phyloP scores from a whole-genome alignment of 2,888 invertebrate species.

The Habrosyne pyritoides region DNA sequence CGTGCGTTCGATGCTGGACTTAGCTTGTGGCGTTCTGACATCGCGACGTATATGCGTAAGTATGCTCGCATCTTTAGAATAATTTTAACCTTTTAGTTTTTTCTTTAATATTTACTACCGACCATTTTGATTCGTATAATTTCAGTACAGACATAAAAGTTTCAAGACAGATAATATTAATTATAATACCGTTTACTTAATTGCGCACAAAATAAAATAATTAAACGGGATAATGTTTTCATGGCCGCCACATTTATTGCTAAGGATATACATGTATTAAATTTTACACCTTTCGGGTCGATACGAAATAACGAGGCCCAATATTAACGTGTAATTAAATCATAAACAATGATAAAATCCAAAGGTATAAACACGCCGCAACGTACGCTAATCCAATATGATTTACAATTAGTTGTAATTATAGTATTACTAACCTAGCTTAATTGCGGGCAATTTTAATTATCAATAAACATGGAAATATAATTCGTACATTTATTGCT shows the following conservation, averaged over 20 bases:
- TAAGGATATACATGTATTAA: conserved; percentile 56
- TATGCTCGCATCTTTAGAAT: conserved; percentile 31
- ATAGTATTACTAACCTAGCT: conserved; percentile 55
- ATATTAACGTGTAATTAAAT: conserved; percentile 75
- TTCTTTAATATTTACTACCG: not conserved
- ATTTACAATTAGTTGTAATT: conserved; percentile 79
- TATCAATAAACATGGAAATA: conserved; percentile 65
- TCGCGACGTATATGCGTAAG: conserved; percentile 38
- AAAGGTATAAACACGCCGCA: conserved; percentile 60
- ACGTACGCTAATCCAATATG: conserved; percentile 64
- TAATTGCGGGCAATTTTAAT: conserved; percentile 80
- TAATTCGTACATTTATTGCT: conserved; percentile 57
- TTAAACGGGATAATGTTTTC: conserved; percentile 19
- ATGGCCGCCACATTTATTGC: conserved; percentile 54
- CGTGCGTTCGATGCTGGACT: conserved; percentile 55
- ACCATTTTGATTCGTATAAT: not conserved
- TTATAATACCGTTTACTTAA: conserved; percentile 16
- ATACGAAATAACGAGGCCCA: conserved; percentile 57
- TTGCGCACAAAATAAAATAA: conserved; percentile 16
- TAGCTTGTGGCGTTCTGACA: conserved; percentile 55
- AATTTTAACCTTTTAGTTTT: not conserved
- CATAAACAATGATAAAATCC: conserved; percentile 75
- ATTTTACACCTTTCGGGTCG: conserved; percentile 58
- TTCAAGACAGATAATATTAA: conserved; percentile 14
- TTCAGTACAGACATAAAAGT: not conserved